These are phyloP conservation scores for Arctocebus calabarensis DNA, from an alignment of 2,797 vertebrate genomes.

Conservation along the genomic window DNA sequence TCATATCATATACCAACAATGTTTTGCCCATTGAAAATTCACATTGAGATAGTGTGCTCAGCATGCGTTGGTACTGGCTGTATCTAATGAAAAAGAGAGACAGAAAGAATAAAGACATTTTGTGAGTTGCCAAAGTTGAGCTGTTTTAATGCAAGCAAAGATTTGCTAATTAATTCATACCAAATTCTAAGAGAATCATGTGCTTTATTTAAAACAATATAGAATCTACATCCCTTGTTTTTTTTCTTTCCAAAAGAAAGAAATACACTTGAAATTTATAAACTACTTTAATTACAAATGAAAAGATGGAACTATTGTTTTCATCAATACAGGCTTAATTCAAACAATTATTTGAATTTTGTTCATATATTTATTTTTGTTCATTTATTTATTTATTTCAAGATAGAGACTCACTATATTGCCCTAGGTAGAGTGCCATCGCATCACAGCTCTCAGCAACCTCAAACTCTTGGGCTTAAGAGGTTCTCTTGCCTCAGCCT, in stretches of 20 bases:
- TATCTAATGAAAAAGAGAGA: constrained; percentile 88
- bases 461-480: too few species aligned
- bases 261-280: constrained; percentile 29
- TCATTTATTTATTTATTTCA: too few species aligned
- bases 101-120: not conserved
- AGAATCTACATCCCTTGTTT: constrained; percentile 32
- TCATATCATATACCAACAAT: constrained; percentile 98
- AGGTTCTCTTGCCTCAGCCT: too few species aligned
- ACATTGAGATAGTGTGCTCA: constrained; percentile 96
- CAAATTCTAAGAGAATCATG: constrained; percentile 49
- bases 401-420: too few species aligned
- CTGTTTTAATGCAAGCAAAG: not conserved
- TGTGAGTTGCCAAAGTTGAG: not conserved
- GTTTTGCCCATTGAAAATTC: constrained; percentile 99
- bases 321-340: constrained; percentile 14
- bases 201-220: constrained; percentile 53
- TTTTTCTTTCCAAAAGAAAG: not conserved
- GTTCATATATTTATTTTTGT: not conserved
- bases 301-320: not conserved
- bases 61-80: constrained; percentile 97
- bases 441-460: too few species aligned
- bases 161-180: not conserved
- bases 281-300: constrained; percentile 30
- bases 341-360: constrained; percentile 28
- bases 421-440: too few species aligned